Evolutionary conservation across 2,888 invertebrate genomes (phyloP).

Genomic region (Antitype chi): DNA sequence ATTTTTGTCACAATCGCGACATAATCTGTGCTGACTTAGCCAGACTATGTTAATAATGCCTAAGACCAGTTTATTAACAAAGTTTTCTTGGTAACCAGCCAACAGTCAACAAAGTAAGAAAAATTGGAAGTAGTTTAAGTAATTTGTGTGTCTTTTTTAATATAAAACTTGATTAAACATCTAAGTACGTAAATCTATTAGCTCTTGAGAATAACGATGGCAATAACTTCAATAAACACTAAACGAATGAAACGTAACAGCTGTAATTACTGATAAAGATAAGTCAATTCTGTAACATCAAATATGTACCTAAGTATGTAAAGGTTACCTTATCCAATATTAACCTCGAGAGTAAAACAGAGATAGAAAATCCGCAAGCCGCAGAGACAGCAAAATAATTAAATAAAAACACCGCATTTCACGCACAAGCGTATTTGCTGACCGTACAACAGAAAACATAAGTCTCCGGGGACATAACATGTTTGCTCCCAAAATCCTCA

Average conservation of each 20-base stretch:
- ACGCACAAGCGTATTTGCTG: slow-evolving; percentile 50
- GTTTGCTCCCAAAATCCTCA: slow-evolving; percentile 34
- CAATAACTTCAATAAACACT: background rate
- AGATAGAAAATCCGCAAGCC: slow-evolving; percentile 50
- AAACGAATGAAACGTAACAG: background rate
- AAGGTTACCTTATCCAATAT: slow-evolving; percentile 28
- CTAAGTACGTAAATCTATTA: background rate
- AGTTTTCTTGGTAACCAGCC: slow-evolving; percentile 21
- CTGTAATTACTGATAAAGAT: background rate
- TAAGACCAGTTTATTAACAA: slow-evolving; percentile 20
- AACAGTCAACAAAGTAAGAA: slow-evolving; percentile 27
- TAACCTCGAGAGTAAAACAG: slow-evolving; percentile 25
- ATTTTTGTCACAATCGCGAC: background rate
- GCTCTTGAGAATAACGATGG: background rate
- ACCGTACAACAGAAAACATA: slow-evolving; percentile 42
- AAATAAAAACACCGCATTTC: slow-evolving; percentile 61
- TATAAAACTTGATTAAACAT: slow-evolving; percentile 1
- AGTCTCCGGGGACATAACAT: slow-evolving; percentile 28
- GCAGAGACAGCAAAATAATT: slow-evolving; percentile 56
- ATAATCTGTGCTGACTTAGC: background rate
- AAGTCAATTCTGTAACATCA: slow-evolving; percentile 19
- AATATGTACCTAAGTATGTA: background rate
- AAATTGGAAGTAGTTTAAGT: slow-evolving; percentile 2
- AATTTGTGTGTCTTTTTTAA: slow-evolving; percentile 2
- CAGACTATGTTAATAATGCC: background rate